These are phyloP conservation scores for Volucella inanis DNA, from an alignment of 2,888 invertebrate genomes.

Conservation along the genomic window DNA sequence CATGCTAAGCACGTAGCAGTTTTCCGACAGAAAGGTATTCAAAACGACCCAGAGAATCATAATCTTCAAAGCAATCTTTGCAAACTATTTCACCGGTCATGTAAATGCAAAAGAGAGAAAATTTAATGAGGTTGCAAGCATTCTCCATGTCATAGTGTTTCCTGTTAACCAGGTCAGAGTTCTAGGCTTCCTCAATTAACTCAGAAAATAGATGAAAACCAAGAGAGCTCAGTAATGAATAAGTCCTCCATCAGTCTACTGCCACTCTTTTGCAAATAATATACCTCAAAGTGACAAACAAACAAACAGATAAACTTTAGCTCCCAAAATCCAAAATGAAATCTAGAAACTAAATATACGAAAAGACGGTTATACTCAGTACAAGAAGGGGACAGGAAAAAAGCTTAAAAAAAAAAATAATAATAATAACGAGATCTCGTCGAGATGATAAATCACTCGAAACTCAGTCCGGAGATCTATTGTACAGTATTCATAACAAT, in stretches of 20 bases:
- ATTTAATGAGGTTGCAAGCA: constrained; percentile 17
- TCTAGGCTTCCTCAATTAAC: constrained; percentile 53
- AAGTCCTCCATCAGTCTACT: constrained; percentile 21
- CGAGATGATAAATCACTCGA: constrained; percentile 73
- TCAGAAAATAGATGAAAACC: constrained; percentile 29
- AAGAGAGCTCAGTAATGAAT: not conserved
- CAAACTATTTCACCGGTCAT: no score
- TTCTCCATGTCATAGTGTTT: constrained; percentile 1
- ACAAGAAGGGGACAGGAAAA: constrained; percentile 1
- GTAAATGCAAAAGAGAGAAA: no score
- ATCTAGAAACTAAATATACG: not conserved
- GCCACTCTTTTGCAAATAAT: constrained; percentile 20
- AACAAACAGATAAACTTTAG: constrained; percentile 9
- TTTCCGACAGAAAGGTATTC: no score
- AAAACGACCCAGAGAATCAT: no score
- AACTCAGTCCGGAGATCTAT: constrained; percentile 66
- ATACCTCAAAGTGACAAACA: not conserved
- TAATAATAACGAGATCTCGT: constrained; percentile 71
- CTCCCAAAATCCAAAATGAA: not conserved
- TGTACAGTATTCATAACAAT: constrained; percentile 74
- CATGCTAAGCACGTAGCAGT: no score
- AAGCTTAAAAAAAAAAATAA: constrained; percentile 24
- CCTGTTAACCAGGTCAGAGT: constrained; percentile 38
- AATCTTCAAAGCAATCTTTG: no score
- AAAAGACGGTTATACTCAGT: no score